Base-by-base conservation (phyloP, 1,140 invertebrate species). In the Cydia fagiglandana region DNA sequence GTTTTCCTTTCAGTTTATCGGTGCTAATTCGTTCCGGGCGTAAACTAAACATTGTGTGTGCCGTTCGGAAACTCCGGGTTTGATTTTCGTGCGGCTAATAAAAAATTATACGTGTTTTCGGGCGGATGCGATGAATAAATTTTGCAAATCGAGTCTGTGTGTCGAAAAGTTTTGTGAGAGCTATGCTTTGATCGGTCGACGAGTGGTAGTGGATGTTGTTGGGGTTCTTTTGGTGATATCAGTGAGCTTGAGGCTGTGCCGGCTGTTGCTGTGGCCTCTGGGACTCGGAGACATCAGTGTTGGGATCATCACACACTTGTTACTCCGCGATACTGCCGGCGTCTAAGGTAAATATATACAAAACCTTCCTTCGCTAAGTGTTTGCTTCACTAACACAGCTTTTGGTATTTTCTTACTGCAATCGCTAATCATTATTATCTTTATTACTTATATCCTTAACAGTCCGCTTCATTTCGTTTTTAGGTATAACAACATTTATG, bases 51-150 rank as follows among this genome's bases (percentile, higher is more conserved):
- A 88, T 85, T 86, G 78, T 80, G 79, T 77, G 66, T 80, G 79
- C 75, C 68, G 73, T 53, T 70, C 76, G 77, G 77, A 78, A 41
- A 61, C 73, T 76, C 41, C 77, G 80, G 83, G 86, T 81, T 81
- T 84, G 82, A 83, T 85, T 86, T 85, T 80, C 81, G 84, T 84
- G 88, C 85, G 78, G 81, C 87, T 87, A 85, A 84, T 92, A 90
- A 91, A 91, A 91, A 87, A 87, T 88, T 88, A 85, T 88, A 84
- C 82, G 86, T 88, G 89, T 86, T 88, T 88, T 90, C 86, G 86
- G 66, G 86, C 89, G 91, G 86, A 93, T 93, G 91, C 90, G 91
- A 93, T 93, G 91, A 91, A 91, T 93, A 93, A 90, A 93, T 90
- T 93, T 91, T 91, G 88, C 88, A 87, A 93, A 91, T 90, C 89